Evolutionary conservation across 2,888 invertebrate genomes (phyloP).

Genomic region (Tetragonisca angustula): DNA sequence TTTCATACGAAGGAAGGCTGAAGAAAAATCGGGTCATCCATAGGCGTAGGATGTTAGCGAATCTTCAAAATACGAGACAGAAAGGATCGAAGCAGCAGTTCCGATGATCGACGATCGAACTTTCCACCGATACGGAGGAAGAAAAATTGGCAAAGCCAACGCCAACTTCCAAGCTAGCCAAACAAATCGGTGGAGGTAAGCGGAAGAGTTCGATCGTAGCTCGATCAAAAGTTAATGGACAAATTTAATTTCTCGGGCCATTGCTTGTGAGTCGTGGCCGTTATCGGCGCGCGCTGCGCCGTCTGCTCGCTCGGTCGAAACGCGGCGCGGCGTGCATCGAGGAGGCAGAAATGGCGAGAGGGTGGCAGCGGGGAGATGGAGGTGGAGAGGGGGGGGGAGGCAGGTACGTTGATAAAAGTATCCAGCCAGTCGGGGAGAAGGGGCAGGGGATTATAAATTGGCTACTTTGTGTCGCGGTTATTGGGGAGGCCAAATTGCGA

Average conservation of each 20-base stretch:
- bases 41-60: too few species aligned
- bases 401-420: constrained; percentile 69
- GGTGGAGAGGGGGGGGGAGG: neutral
- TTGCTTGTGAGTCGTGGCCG: constrained; percentile 62
- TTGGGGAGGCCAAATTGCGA: constrained; percentile 77
- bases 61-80: too few species aligned
- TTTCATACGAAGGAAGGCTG: too few species aligned
- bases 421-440: constrained; percentile 48
- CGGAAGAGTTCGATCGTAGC: constrained; percentile 27
- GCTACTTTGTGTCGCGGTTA: constrained; percentile 77
- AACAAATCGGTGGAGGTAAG: constrained; percentile 26
- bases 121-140: too few species aligned
- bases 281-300: constrained; percentile 61
- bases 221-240: constrained; percentile 71
- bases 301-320: constrained; percentile 55
- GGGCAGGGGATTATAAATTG: constrained; percentile 76
- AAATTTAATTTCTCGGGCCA: constrained; percentile 73
- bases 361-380: too few species aligned
- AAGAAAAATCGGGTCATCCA: too few species aligned
- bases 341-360: neutral
- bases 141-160: neutral
- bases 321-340: constrained; percentile 3
- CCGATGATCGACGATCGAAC: too few species aligned
- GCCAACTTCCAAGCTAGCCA: too few species aligned
- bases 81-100: too few species aligned